Conservation (phyloP, 2,113 vertebrate genomes). For the Scartelaos histophorus region DNA sequence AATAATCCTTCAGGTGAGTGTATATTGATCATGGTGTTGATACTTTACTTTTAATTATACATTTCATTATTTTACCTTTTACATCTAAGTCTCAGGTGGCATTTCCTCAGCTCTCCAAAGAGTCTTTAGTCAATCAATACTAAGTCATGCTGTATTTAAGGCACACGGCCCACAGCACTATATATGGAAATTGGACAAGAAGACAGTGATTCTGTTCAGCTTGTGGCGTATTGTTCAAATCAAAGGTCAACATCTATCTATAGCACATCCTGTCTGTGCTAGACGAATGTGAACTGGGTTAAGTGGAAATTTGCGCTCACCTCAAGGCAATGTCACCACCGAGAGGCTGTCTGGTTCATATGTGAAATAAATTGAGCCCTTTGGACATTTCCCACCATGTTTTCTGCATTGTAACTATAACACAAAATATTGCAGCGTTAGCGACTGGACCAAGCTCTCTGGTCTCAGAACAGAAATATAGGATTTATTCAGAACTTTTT, state of each 20-base stretch:
- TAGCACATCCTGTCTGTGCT: background rate
- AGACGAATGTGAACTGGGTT: background rate
- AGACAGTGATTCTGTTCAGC: background rate
- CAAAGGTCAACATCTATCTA: background rate
- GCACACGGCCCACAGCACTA: background rate
- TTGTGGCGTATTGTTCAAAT: background rate
- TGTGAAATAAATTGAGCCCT: slow-evolving; percentile 3
- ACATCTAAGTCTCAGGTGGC: background rate
- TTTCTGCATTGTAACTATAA: background rate
- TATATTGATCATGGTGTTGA: background rate
- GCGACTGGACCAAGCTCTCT: no score
- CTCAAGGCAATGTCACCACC: background rate
- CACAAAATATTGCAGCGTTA: background rate
- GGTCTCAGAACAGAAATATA: no score
- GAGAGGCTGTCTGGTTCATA: background rate
- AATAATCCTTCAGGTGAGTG: no score
- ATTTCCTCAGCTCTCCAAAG: background rate
- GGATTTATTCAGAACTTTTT: no score
- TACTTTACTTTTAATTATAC: background rate
- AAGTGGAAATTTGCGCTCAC: background rate
- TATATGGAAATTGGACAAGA: background rate
- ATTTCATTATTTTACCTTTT: background rate
- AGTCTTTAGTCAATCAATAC: background rate
- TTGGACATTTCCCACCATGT: background rate
- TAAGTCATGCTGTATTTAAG: background rate